Evolutionary conservation across 2,113 vertebrate genomes (phyloP).

Genomic region (Corythoichthys haematopterus): DNA sequence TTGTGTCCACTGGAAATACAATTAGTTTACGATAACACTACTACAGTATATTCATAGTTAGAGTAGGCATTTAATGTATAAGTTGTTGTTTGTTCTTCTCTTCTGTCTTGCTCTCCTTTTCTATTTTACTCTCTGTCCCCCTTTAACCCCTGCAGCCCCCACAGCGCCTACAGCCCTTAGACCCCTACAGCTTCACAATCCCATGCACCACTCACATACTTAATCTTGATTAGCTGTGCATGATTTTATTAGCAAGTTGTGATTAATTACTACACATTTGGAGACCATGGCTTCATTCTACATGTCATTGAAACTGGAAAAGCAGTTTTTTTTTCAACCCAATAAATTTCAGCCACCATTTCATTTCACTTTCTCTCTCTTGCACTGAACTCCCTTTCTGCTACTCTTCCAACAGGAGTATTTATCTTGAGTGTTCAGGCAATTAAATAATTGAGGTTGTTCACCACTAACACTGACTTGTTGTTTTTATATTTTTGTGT

Average conservation of each 20-base stretch:
- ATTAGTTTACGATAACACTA: no score
- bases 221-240: conserved; percentile 62
- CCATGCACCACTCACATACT: conserved; percentile 51
- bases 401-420: conserved; percentile 57
- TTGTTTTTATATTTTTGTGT: conserved; percentile 29
- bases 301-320: conserved; percentile 36
- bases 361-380: conserved; percentile 9
- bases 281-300: conserved; percentile 54
- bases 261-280: conserved; percentile 70
- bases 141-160: no score
- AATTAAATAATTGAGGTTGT: conserved; percentile 60
- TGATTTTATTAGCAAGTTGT: conserved; percentile 64
- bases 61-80: no score
- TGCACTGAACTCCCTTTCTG: conserved; percentile 21
- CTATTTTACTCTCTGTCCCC: no score
- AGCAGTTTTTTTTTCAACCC: conserved; percentile 10
- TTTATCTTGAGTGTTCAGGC: conserved; percentile 53
- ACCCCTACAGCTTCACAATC: not conserved
- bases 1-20: no score
- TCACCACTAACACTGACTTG: conserved; percentile 43
- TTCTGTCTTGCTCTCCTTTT: no score
- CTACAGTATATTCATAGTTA: no score
- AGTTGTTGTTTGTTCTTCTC: no score
- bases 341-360: not conserved
- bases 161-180: no score